Evolutionary conservation across 2,888 invertebrate species (phyloP), one percentile per base, ranked within the genome.

Genomic region (Eupithecia subfuscata): DNA sequence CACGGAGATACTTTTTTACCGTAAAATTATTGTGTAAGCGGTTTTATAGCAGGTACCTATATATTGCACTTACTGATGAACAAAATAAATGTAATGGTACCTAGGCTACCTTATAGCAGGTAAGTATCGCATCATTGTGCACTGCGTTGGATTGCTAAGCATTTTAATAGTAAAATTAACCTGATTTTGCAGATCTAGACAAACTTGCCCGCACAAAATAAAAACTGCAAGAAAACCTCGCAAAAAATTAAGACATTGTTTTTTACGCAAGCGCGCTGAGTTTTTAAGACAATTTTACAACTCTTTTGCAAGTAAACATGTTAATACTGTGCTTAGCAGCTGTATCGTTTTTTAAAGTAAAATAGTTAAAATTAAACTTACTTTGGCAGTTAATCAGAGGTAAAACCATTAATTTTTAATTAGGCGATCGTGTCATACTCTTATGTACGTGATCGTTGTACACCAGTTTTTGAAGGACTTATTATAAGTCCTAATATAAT

Each of bases 351-450:
- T 70, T 34, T 34, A 30, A 30, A 69, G 56, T 67, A 45, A 78
- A 78, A 72, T 74, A 77, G 72, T 75, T n/a, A 30, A 70, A 69
- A 73, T 73, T 60, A 77, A 75, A 77, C 72, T 72, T 73, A 64
- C 74, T 75, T 72, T 73, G 75, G 78, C 74, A 81, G 30, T 71
- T 25, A 74, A 81, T 72, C 80, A 73, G 6, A 45, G 16, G 45
- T 45, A 16, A 45, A 48, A 48, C 8, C 88, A 85, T 85, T 84
- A 82, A 84, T 84, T 88, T 88, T 88, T 88, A 88, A 91, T 91
- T 90, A 56, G 22, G 12, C 4, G 43, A 9, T 43, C 14, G 43
- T 14, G 48, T 48, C 48, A 18, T 18, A n/a, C n/a, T n/a, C n/a
- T n/a, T n/a, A 18, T 6, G 18, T 43, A 5, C 14, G 14, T 43